phyloP scores from a whole-genome alignment of 2,113 vertebrate genomes.

The Cavia porcellus region DNA sequence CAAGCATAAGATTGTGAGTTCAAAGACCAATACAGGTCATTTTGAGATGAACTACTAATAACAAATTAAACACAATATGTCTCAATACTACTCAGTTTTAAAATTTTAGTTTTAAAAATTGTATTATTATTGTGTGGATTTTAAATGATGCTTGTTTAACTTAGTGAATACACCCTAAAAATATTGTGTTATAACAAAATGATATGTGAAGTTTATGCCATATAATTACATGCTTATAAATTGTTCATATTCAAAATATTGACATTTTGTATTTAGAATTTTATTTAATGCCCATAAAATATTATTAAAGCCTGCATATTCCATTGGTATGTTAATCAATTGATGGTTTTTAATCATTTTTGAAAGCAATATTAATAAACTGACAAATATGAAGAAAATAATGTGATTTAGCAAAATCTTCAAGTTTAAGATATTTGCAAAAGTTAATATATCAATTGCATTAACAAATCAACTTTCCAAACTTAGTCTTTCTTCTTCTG shows the following conservation, averaged over 20 bases:
- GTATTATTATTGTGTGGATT: background rate
- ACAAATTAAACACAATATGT: background rate
- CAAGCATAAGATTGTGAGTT: no score
- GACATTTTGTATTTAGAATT: background rate
- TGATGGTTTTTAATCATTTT: background rate
- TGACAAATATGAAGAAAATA: background rate
- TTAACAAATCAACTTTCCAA: slow-evolving; percentile 55
- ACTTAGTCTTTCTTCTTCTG: background rate
- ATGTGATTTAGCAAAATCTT: background rate
- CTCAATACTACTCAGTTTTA: background rate
- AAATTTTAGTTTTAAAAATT: background rate
- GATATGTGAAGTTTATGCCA: background rate
- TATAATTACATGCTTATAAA: background rate
- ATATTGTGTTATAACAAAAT: background rate
- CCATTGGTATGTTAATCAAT: background rate
- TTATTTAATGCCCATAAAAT: background rate
- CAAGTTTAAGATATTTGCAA: background rate
- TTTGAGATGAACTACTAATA: background rate
- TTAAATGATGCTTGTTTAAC: background rate
- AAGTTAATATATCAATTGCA: slow-evolving; percentile 10
- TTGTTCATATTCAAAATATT: background rate
- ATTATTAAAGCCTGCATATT: background rate
- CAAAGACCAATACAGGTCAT: background rate
- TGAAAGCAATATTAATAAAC: background rate
- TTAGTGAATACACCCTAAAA: background rate